Conservation (phyloP, 2,888 invertebrate species). For the Allophyes oxyacanthae region DNA sequence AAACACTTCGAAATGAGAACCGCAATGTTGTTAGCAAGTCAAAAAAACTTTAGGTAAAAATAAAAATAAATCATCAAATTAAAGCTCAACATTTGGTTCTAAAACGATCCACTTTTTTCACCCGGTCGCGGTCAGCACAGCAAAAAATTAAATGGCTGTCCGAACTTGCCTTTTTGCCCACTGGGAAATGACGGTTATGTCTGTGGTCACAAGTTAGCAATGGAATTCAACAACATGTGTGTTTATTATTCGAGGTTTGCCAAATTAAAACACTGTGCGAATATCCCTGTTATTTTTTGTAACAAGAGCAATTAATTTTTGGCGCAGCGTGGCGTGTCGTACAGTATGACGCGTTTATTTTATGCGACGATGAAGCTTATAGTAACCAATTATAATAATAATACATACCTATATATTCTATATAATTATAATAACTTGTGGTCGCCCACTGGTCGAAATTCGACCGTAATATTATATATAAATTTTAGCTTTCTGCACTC, state of each 20-base stretch:
- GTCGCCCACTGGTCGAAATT: no score
- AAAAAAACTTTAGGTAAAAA: constrained; percentile 4
- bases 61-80: neutral
- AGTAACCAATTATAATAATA: no score
- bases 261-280: constrained; percentile 51
- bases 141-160: constrained; percentile 44
- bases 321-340: constrained; percentile 14
- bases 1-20: no score
- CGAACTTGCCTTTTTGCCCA: constrained; percentile 44
- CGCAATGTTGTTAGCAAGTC: no score
- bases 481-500: no score
- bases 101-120: constrained; percentile 37
- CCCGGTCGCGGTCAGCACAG: constrained; percentile 7
- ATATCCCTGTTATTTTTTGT: constrained; percentile 31
- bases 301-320: constrained; percentile 29
- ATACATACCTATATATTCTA: no score
- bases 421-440: no score
- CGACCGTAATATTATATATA: no score
- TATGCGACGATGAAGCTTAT: neutral
- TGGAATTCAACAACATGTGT: constrained; percentile 47
- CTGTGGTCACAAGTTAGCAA: constrained; percentile 31
- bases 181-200: constrained; percentile 44
- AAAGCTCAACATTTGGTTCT: constrained; percentile 33
- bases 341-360: constrained; percentile 12
- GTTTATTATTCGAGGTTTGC: constrained; percentile 40